phyloP scores from a whole-genome alignment of 1,140 invertebrate species.

The Drosophila jambulina region DNA sequence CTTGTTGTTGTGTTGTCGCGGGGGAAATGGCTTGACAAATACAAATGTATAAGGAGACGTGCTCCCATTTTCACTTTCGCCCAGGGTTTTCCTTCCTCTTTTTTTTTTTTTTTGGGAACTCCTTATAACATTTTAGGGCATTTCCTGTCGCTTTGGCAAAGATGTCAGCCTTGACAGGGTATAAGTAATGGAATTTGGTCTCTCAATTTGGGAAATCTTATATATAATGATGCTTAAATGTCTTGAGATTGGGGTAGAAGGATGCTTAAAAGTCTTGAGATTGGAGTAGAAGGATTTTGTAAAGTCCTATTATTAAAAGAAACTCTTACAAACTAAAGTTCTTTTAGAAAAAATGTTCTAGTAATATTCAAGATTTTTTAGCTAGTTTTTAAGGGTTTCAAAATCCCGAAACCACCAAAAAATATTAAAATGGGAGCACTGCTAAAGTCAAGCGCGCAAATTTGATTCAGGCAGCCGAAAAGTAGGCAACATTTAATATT shows the following conservation, averaged over 20 bases:
- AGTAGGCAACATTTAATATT: slow-evolving; percentile 62
- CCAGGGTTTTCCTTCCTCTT: no score
- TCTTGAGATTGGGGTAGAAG: background rate
- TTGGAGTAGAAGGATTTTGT: background rate
- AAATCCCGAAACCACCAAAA: background rate
- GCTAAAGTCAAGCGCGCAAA: background rate
- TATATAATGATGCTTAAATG: background rate
- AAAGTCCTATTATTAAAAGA: background rate
- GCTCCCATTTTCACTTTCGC: slow-evolving; percentile 33
- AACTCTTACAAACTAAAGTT: background rate
- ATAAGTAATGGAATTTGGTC: background rate
- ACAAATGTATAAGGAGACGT: slow-evolving; percentile 36
- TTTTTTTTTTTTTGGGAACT: background rate
- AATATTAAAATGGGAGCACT: background rate
- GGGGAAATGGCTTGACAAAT: slow-evolving; percentile 67
- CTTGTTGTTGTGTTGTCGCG: slow-evolving; percentile 1
- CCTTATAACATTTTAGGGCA: background rate
- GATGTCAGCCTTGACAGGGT: background rate
- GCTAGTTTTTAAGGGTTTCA: background rate
- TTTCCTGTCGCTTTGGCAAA: background rate
- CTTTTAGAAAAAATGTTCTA: no score
- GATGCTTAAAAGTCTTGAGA: no score
- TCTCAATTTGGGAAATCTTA: background rate
- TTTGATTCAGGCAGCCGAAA: slow-evolving; percentile 50
- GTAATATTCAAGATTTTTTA: no score